Evolutionary conservation across 2,797 vertebrate species (phyloP).

Genomic region (Ciconia nigra): DNA sequence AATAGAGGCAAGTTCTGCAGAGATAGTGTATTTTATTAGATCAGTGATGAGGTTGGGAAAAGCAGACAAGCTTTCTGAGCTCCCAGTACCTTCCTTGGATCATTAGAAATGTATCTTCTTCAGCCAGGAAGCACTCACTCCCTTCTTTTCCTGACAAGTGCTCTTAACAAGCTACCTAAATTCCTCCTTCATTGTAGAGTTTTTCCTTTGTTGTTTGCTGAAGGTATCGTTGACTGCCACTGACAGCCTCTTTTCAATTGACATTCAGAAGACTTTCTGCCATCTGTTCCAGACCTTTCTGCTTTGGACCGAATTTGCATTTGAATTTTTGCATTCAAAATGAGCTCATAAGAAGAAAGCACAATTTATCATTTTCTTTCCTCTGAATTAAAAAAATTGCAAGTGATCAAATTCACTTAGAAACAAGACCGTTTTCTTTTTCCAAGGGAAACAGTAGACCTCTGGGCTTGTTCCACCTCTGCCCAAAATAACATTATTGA

Average conservation of each 20-base stretch:
- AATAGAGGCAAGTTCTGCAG: background rate
- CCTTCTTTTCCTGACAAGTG: background rate
- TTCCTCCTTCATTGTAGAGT: background rate
- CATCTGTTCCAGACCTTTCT: conserved; percentile 40
- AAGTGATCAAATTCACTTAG: background rate
- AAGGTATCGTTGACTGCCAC: background rate
- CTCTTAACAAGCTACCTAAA: background rate
- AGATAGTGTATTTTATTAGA: background rate
- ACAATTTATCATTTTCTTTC: background rate
- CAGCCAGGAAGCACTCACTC: background rate
- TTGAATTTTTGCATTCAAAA: conserved; percentile 9
- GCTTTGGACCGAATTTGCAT: background rate
- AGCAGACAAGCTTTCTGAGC: background rate
- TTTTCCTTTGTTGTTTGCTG: background rate
- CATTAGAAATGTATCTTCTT: background rate
- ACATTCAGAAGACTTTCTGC: background rate
- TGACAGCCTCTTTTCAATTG: conserved; percentile 5
- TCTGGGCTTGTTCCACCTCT: background rate
- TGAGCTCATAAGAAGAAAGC: background rate
- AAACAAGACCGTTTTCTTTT: background rate
- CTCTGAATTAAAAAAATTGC: background rate
- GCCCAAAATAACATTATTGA: background rate
- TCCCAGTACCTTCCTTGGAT: background rate
- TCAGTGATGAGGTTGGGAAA: background rate
- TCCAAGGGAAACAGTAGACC: background rate